Evolutionary conservation across 2,113 vertebrate genomes (phyloP).

Genomic region (Gambusia holbrooki): DNA sequence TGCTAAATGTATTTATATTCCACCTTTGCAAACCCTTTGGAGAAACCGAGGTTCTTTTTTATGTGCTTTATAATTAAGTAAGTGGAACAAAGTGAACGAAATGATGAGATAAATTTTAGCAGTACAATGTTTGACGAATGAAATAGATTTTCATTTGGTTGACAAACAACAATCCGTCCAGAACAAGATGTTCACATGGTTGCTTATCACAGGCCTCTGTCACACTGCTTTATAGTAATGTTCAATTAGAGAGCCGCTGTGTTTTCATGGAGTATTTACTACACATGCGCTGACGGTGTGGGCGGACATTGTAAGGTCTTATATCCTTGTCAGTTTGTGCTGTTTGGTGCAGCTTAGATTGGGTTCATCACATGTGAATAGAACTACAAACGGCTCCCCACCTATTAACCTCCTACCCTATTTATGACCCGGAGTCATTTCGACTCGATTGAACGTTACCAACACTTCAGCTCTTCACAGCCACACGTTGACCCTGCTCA

Average conservation of each 20-base stretch:
- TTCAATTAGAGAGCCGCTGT: background rate
- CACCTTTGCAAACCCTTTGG: background rate
- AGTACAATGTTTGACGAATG: background rate
- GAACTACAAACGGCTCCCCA: slow-evolving; percentile 52
- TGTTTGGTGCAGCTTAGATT: slow-evolving; percentile 53
- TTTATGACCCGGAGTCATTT: slow-evolving; percentile 78
- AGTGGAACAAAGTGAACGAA: too few species aligned
- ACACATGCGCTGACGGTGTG: background rate
- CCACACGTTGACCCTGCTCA: slow-evolving; percentile 67
- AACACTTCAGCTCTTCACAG: slow-evolving; percentile 67
- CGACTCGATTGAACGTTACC: slow-evolving; percentile 78
- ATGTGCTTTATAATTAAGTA: too few species aligned
- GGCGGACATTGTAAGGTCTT: slow-evolving; percentile 2
- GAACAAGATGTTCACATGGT: too few species aligned
- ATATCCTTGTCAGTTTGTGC: slow-evolving; percentile 24
- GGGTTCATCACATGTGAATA: slow-evolving; percentile 61
- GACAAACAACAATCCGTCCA: too few species aligned
- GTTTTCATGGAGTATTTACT: background rate
- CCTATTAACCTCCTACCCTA: slow-evolving; percentile 74
- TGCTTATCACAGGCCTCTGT: background rate
- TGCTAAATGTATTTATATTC: background rate
- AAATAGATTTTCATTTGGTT: background rate
- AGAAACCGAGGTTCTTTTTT: too few species aligned
- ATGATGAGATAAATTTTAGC: too few species aligned
- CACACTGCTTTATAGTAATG: background rate